A percentile compares a stretch with the other conserved stretches of the same genome.
Conservation (phyloP, 2,797 vertebrate genomes). For the Myiotriccus ornatus region DNA sequence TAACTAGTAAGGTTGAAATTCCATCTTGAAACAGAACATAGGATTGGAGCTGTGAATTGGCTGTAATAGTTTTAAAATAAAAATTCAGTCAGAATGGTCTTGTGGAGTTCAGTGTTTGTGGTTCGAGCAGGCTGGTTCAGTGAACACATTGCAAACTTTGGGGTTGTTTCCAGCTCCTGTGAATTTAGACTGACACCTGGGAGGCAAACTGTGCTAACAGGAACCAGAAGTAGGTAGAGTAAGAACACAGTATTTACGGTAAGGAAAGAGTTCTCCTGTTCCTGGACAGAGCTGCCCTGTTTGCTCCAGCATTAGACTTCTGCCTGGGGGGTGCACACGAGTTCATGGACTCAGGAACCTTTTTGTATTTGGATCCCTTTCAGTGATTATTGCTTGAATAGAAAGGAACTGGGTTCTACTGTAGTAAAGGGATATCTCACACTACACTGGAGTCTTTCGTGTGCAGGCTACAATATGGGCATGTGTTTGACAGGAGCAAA, state of each 20-base stretch:
- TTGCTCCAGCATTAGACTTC: neutral
- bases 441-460: neutral
- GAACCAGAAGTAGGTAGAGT: neutral
- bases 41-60: slow-evolving; percentile 21
- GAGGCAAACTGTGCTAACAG: neutral
- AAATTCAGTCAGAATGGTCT: neutral
- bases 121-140: neutral
- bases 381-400: neutral
- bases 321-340: accelerated
- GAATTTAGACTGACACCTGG: neutral
- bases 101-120: neutral
- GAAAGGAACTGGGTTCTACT: neutral
- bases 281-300: neutral
- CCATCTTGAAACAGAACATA: neutral
- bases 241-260: neutral
- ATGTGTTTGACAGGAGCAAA: neutral
- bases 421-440: neutral
- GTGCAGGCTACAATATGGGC: accelerated
- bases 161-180: neutral
- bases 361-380: neutral
- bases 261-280: neutral
- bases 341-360: neutral
- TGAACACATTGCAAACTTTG: neutral
- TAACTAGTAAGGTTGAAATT: slow-evolving; percentile 64
- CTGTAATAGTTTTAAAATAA: slow-evolving; percentile 1